Evolutionary conservation across 92 coral and sea anemone genomes (phyloP), one percentile per base, ranked within the genome.

Genomic region (Pocillopora meandrina): DNA sequence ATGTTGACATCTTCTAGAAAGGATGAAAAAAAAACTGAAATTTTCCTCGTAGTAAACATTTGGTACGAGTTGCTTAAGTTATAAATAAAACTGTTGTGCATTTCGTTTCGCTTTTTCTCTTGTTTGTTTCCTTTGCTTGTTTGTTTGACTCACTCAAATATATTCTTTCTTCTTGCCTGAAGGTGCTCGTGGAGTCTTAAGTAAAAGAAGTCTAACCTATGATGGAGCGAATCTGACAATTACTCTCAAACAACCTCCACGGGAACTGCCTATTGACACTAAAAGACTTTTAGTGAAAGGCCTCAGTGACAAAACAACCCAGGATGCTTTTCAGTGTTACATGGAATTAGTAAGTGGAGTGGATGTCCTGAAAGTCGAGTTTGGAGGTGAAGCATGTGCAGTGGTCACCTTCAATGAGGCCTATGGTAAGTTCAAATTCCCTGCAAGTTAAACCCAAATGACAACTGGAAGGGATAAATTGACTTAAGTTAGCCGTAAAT

Each of bases 281-380:
- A 34, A 4, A 23, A 81, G 79, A 55, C 84, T 91, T 19, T 76
- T 78, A 57, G 92, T 88, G 17, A 88, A 67, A 74, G 94, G 92
- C 9, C 33, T 91, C 35, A 79, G 87, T 23, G 87, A 85, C 1
- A 71, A 67, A 20, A 84, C 86, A 9, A 88, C 92, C 16, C 56
- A 34, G 31, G 95, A 89, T 49, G 89, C 78, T 34, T 78, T 91
- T 19, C 19, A 0, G 7, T 85, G 74, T n/a, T 89, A 75, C 81
- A 85, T 91, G 90, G 95, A 91, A 19, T 79, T 85, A 1, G 83
- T 78, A 36, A 91, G 95, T 68, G 86, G 73, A 18, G 47, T 79
- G 56, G 87, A 83, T 42, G 90, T 88, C 14, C 61, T 35, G 52
- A 12, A 47, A 63, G 61, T 84, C 11, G 66, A 69, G 16, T 85